Evolutionary conservation across 1,140 invertebrate species (phyloP), one percentile per base, ranked within the genome.

Genomic region (Macrostomum lignano): DNA sequence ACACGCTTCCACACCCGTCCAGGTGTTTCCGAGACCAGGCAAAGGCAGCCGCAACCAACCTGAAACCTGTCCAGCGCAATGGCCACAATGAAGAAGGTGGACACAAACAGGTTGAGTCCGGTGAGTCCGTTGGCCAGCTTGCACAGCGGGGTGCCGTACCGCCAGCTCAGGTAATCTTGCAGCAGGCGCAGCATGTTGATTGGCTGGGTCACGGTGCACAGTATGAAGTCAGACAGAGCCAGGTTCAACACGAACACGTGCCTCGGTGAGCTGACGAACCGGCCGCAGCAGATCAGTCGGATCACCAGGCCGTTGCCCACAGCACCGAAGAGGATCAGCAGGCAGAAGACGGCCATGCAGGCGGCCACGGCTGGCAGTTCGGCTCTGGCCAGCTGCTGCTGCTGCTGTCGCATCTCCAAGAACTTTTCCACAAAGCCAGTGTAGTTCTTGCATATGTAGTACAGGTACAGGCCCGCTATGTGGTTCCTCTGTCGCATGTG

Each of bases 211-310:
- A 79, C 69, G 34, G 74, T 61, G 48, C 74, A 79, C 9, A 79
- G 60, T 11, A 76, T 62, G 2, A 77, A 62, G 58, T 79, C 74
- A 14, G 74, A 76, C 7, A 77, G 69, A 6, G 75, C 75, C 41
- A 78, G 53, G 55, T 79, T 81, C n/a, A 77, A 67, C 35, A 81
- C 78, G 53, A 79, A 79, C 48, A 78, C 69, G 56, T 81, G 79
- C 9, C 74, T 55, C 6, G 74, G 71, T 17, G 74, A 78, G 19
- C 74, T 54, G 74, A 81, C 78, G 10, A 66, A 64, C 17, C 73
- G 67, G 46, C 77, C 77, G 33, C 70, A 58, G 14, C 71, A 65
- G 10, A 72, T 72, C 19, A 70, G 71, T 37, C 68, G 64, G 40
- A 75, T 73, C 35, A 78, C 74, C 3, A 79, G 59, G n/a, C 65